These are phyloP conservation scores for Acanthisitta chloris DNA, from an alignment of 2,113 vertebrate genomes.

Conservation along the genomic window DNA sequence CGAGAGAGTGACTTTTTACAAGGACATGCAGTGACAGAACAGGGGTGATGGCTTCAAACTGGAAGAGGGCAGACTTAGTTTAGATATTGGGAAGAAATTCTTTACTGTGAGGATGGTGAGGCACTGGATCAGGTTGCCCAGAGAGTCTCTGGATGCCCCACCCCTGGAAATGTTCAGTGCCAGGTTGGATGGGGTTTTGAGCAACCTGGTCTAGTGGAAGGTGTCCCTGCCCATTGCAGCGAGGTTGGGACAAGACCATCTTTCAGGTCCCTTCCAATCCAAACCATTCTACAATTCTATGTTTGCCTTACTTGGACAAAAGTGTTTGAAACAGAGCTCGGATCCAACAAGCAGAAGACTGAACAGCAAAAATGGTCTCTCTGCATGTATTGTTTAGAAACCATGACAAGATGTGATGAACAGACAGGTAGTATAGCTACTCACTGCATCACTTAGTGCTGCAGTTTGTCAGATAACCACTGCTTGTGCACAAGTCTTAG, in stretches of 20 bases:
- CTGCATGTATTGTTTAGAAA: rapidly evolving
- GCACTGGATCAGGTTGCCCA: neutral
- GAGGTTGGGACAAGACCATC: neutral
- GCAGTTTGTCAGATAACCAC: neutral
- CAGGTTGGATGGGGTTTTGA: neutral
- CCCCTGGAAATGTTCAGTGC: neutral
- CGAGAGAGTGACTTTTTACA: neutral
- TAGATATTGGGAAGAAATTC: neutral
- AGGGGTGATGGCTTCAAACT: neutral
- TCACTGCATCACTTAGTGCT: neutral
- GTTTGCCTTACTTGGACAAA: neutral
- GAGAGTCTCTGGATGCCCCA: neutral
- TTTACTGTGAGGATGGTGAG: neutral
- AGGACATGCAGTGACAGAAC: neutral
- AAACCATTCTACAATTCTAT: neutral
- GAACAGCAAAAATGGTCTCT: neutral
- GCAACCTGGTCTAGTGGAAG: neutral
- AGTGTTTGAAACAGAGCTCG: neutral
- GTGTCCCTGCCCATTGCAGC: neutral
- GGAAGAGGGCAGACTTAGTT: neutral
- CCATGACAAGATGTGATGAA: neutral
- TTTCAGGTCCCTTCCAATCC: neutral
- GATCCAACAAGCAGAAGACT: neutral
- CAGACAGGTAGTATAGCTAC: neutral
- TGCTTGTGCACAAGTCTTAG: neutral